These are phyloP conservation scores for Sminthurinus aureus DNA, from an alignment of 2,888 invertebrate genomes.

Conservation along the genomic window DNA sequence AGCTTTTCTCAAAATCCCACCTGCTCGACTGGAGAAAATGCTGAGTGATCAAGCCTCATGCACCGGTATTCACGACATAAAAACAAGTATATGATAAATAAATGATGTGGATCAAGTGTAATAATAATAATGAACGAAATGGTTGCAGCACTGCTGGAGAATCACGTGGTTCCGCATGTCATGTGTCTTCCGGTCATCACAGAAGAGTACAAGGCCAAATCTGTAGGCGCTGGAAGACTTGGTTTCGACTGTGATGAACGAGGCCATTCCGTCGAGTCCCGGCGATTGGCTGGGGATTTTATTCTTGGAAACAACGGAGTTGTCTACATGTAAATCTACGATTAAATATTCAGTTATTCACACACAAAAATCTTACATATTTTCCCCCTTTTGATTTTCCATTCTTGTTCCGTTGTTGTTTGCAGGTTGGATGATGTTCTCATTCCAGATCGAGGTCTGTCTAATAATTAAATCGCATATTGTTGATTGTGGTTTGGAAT, in stretches of 20 bases:
- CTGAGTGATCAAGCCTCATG: slow-evolving; percentile 63
- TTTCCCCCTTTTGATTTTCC: too few species aligned
- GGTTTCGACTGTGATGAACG: slow-evolving; percentile 64
- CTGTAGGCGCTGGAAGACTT: slow-evolving; percentile 63
- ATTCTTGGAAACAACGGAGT: slow-evolving; percentile 65
- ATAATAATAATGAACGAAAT: too few species aligned
- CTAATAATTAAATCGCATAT: background rate
- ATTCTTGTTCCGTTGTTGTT: too few species aligned
- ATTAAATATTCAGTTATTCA: too few species aligned
- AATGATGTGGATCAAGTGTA: too few species aligned
- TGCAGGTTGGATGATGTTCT: slow-evolving; percentile 63
- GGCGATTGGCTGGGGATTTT: slow-evolving; percentile 63
- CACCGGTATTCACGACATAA: slow-evolving; percentile 60
- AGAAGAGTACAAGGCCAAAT: slow-evolving; percentile 63
- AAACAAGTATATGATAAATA: too few species aligned
- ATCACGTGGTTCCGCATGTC: slow-evolving; percentile 65
- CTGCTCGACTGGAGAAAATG: slow-evolving; percentile 63
- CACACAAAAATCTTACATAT: too few species aligned
- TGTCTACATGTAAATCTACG: slow-evolving; percentile 62
- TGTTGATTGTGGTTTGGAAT: too few species aligned
- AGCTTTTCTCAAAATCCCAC: slow-evolving; percentile 64
- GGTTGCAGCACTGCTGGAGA: slow-evolving; percentile 64
- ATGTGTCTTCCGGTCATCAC: slow-evolving; percentile 66
- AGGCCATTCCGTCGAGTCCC: slow-evolving; percentile 63
- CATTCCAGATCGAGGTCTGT: slow-evolving; percentile 64